Base-by-base conservation (phyloP, 2,888 invertebrate genomes). In the Pollenia labialis region DNA sequence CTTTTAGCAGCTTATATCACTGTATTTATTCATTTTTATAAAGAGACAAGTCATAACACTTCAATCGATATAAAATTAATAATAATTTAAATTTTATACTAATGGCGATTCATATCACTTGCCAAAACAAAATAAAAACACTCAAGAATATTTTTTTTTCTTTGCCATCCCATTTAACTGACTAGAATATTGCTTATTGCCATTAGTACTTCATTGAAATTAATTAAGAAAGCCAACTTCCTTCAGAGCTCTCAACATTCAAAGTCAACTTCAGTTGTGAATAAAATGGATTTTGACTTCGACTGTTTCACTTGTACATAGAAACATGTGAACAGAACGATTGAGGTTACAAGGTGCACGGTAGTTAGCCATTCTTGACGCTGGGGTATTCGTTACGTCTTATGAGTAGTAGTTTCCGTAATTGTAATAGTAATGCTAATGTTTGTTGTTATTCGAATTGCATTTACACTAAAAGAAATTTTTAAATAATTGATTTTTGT, bases 181-280 rank as follows among this genome's bases (percentile, higher is more conserved):
- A 58, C 11, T n/a, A 66, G 18, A 44, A 54, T 76, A 56, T 44
- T 66, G 56, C 54, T 54, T 18, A 18, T 32, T 81, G 66, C 72
- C 46, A 81, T 74, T 81, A 66, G 48, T 58, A 75, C 58, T n/a
- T 9, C 75, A 81, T 68, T 54, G 66, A 75, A 81, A 68, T 75
- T 75, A 81, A 75, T 81, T 68, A 52, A 66, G 50, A 44, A 75
- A 52, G 42, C 9, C 54, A 56, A 40, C 62, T 81, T 72, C 48
- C 46, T 64, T 71, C 46, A n/a, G 23, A 52, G 66, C 66, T 50
- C 68, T 81, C 58, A 62, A 81, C 74, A 56, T 74, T 66, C 56
- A 69, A 82, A 69, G 68, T 75, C 58, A 81, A 44, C 44, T 75
- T 18, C 12, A 48, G 3, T 4, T 42, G n/a, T 44, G 11, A 16